Evolutionary conservation across 2,888 invertebrate genomes (phyloP), one percentile per base, ranked within the genome.

Genomic region (Agrotis ipsilon): DNA sequence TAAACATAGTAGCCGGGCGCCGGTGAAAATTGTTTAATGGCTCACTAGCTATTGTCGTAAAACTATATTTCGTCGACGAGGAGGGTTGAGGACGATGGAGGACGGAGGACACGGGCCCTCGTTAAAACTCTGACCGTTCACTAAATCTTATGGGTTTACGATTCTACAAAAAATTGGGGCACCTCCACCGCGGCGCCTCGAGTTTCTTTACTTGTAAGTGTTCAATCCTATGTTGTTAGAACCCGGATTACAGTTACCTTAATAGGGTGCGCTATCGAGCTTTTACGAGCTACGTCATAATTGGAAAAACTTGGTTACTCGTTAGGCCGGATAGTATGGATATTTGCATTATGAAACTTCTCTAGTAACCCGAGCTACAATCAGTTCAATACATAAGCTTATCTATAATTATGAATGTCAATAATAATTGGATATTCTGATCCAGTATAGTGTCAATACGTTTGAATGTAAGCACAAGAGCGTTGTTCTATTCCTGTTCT

Each of bases 71-170:
- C 87, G 89, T 86, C 81, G 85, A 75, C 80, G 84, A 80, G 85
- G 84, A 84, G 86, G 89, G 87, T 84, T 75, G 82, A 57, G 76
- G 73, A 85, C 75, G 86, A n/a, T 3, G 78, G 78, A 51, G 74
- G 75, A 77, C 55, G 65, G 83, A 80, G 82, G 86, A 83, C 85
- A 89, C 86, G 78, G 90, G 89, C 86, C 90, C 92, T 94, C 94
- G 94, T 94, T 94, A 94, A 94, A 94, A 94, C 93, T 93, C 90
- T 86, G 90, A 88, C 90, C 93, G 91, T 92, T 91, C 94, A 91
- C 88, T 95, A 94, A 94, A 94, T 94, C 94, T 94, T 94, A 88
- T 84, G 91, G 93, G 92, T 94, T 94, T 94, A 94, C 92, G 94
- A 92, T 92, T 93, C 89, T 89, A 92, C 93, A 94, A 94, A 94